phyloP scores from a whole-genome alignment of 2,113 vertebrate species.

The Xiphophorus maculatus region DNA sequence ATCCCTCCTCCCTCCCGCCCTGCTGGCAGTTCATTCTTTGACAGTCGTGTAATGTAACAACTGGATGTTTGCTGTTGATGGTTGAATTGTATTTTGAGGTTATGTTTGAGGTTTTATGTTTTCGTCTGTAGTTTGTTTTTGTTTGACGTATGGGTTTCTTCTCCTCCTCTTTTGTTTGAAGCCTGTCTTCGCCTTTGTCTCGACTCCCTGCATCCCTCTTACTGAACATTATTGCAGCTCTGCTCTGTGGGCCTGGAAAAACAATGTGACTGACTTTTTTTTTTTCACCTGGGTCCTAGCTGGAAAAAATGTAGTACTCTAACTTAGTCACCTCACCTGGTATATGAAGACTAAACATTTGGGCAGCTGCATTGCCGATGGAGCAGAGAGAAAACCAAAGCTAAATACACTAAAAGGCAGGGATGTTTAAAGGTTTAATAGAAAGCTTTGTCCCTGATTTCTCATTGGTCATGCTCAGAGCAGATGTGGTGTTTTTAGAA shows the following conservation, averaged over 20 bases:
- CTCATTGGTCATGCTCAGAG: slow-evolving; percentile 50
- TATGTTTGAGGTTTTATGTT: slow-evolving; percentile 49
- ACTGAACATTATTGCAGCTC: slow-evolving; percentile 60
- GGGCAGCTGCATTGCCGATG: slow-evolving; percentile 21
- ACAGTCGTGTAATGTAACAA: slow-evolving; percentile 66
- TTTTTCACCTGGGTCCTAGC: slow-evolving; percentile 25
- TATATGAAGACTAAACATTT: slow-evolving; percentile 27
- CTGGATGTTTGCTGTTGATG: slow-evolving; percentile 74
- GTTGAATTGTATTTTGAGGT: slow-evolving; percentile 71
- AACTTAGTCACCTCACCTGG: slow-evolving; percentile 12
- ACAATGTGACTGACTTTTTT: slow-evolving; percentile 29
- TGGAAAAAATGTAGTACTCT: slow-evolving; percentile 13
- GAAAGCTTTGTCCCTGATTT: slow-evolving; percentile 23
- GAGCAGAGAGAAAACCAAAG: slow-evolving; percentile 56
- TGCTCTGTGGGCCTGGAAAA: slow-evolving; percentile 30
- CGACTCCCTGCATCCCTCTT: slow-evolving; percentile 25
- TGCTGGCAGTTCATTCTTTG: slow-evolving; percentile 54
- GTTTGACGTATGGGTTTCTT: slow-evolving; percentile 37
- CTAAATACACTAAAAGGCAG: slow-evolving; percentile 36
- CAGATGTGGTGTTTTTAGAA: slow-evolving; percentile 15
- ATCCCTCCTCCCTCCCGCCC: slow-evolving; percentile 33
- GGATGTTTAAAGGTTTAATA: slow-evolving; percentile 12
- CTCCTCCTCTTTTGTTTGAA: slow-evolving; percentile 44
- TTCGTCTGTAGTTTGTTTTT: slow-evolving; percentile 53
- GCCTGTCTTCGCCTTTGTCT: slow-evolving; percentile 66